Percentiles rank a stretch among this genome's conserved stretches.
phyloP scores from a whole-genome alignment of 2,113 vertebrate species.

The Cephalopholis sonnerati region DNA sequence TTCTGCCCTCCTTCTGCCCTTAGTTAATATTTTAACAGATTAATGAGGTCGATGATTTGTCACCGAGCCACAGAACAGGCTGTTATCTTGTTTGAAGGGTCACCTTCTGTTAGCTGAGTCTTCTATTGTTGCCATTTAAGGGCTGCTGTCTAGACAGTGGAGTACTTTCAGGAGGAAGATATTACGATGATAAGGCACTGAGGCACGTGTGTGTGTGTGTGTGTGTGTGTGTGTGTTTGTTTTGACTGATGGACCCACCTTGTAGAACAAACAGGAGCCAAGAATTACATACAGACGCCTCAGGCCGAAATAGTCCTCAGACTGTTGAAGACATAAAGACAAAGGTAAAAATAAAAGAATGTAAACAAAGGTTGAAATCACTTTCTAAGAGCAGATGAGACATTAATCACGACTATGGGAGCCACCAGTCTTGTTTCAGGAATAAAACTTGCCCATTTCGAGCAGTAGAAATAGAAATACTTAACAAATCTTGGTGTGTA shows the following conservation, averaged over 20 bases:
- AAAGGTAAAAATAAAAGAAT: neutral
- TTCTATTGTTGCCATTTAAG: neutral
- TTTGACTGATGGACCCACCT: constrained; percentile 84
- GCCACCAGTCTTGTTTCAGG: neutral
- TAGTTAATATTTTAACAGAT: constrained; percentile 16
- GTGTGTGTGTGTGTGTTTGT: neutral
- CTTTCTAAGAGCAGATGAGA: neutral
- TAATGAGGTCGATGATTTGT: constrained; percentile 10
- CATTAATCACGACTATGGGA: neutral
- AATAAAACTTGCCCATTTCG: neutral
- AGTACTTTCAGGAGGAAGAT: neutral
- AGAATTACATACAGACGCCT: constrained; percentile 93
- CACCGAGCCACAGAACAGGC: neutral
- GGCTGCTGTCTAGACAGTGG: neutral
- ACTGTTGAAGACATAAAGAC: constrained; percentile 78
- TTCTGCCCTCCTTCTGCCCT: neutral
- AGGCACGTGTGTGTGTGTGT: neutral
- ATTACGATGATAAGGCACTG: neutral
- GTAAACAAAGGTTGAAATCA: neutral
- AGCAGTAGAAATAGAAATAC: neutral
- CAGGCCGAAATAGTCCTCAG: constrained; percentile 94
- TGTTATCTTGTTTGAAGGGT: constrained; percentile 12
- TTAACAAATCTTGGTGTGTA: neutral
- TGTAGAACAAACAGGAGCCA: constrained; percentile 96
- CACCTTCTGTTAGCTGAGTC: neutral